A percentile compares a stretch with the other conserved stretches of the same genome.
These are phyloP conservation scores for Augiades crinisus DNA, from an alignment of 2,888 invertebrate species.

Conservation along the genomic window DNA sequence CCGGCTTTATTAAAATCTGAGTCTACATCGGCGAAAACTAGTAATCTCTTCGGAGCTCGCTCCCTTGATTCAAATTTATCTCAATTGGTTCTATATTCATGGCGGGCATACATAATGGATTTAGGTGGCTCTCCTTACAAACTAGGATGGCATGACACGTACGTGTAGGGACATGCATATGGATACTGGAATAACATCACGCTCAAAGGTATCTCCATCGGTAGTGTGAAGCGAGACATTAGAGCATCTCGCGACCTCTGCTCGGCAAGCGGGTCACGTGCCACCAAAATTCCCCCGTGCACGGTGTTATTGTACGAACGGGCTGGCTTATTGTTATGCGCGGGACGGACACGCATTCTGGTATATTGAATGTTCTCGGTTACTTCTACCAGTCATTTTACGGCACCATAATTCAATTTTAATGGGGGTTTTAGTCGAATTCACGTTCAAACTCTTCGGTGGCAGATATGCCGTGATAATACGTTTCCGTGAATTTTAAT, in stretches of 20 bases:
- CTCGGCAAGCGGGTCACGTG: conserved; percentile 37
- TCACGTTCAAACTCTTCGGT: neutral
- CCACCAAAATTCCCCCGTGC: conserved; percentile 35
- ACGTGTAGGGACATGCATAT: conserved; percentile 19
- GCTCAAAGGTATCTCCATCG: conserved; percentile 24
- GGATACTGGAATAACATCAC: conserved; percentile 26
- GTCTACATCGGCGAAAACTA: conserved; percentile 4
- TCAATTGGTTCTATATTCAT: conserved; percentile 13
- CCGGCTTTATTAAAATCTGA: conserved; percentile 1
- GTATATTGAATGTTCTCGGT: conserved; percentile 33
- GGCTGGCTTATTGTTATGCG: conserved; percentile 37
- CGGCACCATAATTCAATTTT: conserved; percentile 28
- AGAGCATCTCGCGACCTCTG: conserved; percentile 23
- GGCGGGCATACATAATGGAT: conserved; percentile 21
- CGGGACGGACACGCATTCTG: conserved; percentile 36
- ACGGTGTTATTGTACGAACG: conserved; percentile 37
- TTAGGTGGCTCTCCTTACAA: conserved; percentile 18
- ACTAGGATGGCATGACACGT: conserved; percentile 18
- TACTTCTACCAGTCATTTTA: conserved; percentile 31
- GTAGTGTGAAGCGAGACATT: conserved; percentile 28
- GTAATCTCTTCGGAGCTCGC: conserved; percentile 2
- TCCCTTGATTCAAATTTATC: conserved; percentile 1
- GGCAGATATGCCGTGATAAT: neutral
- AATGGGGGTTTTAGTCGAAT: conserved; percentile 2
- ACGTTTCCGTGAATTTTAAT: neutral